Evolutionary conservation across 2,888 invertebrate genomes (phyloP).

Genomic region (Heteropelma amictum): DNA sequence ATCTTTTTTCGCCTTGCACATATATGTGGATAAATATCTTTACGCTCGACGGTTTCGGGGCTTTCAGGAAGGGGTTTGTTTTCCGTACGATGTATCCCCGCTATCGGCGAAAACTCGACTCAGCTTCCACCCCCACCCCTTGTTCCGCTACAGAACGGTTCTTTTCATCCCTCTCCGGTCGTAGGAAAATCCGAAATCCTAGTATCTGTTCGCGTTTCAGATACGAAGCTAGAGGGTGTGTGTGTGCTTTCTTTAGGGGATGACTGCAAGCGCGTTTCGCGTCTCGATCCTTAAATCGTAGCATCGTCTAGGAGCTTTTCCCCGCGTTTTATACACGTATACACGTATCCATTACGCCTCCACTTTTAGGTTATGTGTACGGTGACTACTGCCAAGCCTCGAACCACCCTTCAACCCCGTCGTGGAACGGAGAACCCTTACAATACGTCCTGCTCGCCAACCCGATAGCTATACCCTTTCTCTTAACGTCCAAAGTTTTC

Average conservation of each 20-base stretch:
- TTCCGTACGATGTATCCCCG: conserved; percentile 42
- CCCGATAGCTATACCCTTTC: conserved; percentile 73
- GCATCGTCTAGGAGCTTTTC: conserved; percentile 64
- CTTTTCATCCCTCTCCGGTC: conserved; percentile 21
- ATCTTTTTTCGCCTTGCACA: conserved; percentile 18
- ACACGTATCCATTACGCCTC: background rate
- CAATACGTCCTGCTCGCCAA: conserved; percentile 74
- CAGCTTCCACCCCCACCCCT: no score
- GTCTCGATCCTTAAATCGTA: conserved; percentile 67
- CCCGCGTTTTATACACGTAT: conserved; percentile 27
- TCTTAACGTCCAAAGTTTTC: conserved; percentile 78
- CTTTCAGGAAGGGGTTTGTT: conserved; percentile 37
- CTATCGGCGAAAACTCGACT: background rate
- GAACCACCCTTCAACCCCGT: conserved; percentile 39
- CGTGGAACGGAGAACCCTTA: conserved; percentile 67
- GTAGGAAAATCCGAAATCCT: conserved; percentile 67
- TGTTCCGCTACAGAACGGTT: conserved; percentile 35
- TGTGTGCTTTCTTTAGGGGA: conserved; percentile 15
- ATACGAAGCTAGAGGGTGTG: conserved; percentile 45
- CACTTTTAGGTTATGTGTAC: conserved; percentile 10
- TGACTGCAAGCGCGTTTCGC: conserved; percentile 14
- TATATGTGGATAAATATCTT: no score
- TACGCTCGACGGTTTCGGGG: conserved; percentile 50
- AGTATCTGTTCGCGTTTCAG: conserved; percentile 59
- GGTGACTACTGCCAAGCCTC: conserved; percentile 60